Conservation (phyloP, 23 tunicate genomes). For the Phallusia fumigata region DNA sequence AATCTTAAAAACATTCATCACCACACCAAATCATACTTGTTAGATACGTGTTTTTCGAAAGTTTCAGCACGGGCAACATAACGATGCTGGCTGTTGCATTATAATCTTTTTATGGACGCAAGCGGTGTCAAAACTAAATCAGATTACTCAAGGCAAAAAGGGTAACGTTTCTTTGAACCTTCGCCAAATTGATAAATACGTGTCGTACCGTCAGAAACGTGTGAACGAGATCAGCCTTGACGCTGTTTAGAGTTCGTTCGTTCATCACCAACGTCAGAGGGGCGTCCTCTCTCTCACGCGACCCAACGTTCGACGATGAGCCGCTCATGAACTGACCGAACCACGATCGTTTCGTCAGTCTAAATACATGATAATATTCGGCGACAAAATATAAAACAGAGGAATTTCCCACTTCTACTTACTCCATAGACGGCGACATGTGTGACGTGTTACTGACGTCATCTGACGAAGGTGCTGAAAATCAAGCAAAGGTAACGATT, state of each 20-base stretch:
- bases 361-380: not conserved
- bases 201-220: slow-evolving; percentile 60
- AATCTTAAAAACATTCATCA: no score
- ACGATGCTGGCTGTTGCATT: no score
- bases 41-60: no score
- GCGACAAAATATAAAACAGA: no score
- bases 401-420: slow-evolving; percentile 17
- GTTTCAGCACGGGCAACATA: no score
- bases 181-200: no score
- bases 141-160: no score
- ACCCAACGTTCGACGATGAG: slow-evolving; percentile 38
- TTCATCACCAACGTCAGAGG: slow-evolving; percentile 67
- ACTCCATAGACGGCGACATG: slow-evolving; percentile 79
- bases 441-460: slow-evolving; percentile 51
- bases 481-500: not conserved
- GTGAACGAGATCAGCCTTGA: slow-evolving; percentile 81
- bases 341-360: slow-evolving; percentile 89
- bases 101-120: no score
- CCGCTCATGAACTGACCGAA: slow-evolving; percentile 79
- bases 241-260: slow-evolving; percentile 65
- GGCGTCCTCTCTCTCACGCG: slow-evolving; percentile 61
- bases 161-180: no score
- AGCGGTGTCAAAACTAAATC: no score
- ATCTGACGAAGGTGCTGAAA: slow-evolving; percentile 68
- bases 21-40: no score